Percentiles rank a stretch among this genome's conserved stretches.
phyloP scores from a whole-genome alignment of 2,888 invertebrate species.

The Zygaena filipendulae region DNA sequence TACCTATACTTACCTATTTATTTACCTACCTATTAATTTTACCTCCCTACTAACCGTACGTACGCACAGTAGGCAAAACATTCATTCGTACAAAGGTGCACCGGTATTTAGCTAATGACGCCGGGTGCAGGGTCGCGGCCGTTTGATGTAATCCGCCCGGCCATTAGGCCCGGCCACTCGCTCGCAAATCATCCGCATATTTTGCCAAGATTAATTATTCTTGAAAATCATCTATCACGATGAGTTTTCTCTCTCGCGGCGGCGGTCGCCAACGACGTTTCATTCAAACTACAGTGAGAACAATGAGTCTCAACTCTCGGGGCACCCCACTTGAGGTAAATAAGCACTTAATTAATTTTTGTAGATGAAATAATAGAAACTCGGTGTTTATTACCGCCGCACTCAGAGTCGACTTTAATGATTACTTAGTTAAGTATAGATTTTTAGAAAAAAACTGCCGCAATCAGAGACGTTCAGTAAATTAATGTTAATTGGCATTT shows the following conservation, averaged over 20 bases:
- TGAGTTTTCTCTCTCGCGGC: slow-evolving; percentile 61
- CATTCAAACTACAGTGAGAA: slow-evolving; percentile 56
- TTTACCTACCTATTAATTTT: slow-evolving; percentile 20
- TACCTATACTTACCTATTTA: too few relatives aligned
- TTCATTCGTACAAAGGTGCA: not conserved
- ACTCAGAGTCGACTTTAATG: too few relatives aligned
- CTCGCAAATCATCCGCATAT: slow-evolving; percentile 69
- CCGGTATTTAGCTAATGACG: slow-evolving; percentile 52
- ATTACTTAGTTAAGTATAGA: too few relatives aligned
- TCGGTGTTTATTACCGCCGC: too few relatives aligned
- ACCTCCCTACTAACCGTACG: slow-evolving; percentile 2
- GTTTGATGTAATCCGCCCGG: slow-evolving; percentile 58
- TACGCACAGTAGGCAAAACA: not conserved
- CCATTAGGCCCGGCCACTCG: slow-evolving; percentile 66
- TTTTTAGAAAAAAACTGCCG: too few relatives aligned
- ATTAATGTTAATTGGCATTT: too few relatives aligned
- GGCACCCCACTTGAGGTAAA: slow-evolving; percentile 45
- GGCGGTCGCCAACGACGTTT: slow-evolving; percentile 61
- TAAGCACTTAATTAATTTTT: too few relatives aligned
- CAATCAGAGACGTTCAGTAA: too few relatives aligned
- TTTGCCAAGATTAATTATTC: slow-evolving; percentile 68
- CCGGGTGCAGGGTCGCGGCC: slow-evolving; percentile 35
- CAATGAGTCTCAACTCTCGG: too few relatives aligned
- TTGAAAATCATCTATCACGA: slow-evolving; percentile 68
- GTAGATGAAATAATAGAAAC: slow-evolving; percentile 32